These are phyloP conservation scores for Agraylea sexmaculata DNA, from an alignment of 1,140 invertebrate species.

Conservation along the genomic window DNA sequence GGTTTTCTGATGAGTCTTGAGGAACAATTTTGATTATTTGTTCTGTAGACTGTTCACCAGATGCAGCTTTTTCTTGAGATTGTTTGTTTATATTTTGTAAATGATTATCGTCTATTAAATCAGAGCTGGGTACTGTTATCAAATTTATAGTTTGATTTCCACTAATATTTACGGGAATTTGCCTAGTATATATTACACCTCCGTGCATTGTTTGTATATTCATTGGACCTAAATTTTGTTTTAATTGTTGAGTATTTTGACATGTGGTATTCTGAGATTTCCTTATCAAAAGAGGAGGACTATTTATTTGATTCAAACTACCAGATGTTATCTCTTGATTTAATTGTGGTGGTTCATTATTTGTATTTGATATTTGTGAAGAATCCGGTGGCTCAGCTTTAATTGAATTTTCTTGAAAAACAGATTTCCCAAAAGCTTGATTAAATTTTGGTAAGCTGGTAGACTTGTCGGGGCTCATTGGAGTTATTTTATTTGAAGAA, in stretches of 20 bases:
- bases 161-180: constrained; percentile 43
- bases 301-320: constrained; percentile 25
- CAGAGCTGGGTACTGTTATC: constrained; percentile 40
- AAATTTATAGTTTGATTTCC: constrained; percentile 47
- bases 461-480: constrained; percentile 26
- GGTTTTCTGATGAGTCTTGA: constrained; percentile 22
- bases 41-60: constrained; percentile 23
- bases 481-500: constrained; percentile 26
- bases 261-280: constrained; percentile 30
- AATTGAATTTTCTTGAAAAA: constrained; percentile 37
- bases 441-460: constrained; percentile 60
- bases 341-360: constrained; percentile 9
- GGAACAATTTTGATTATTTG: constrained; percentile 37
- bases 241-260: constrained; percentile 33
- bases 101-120: constrained; percentile 30
- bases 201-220: constrained; percentile 46
- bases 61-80: constrained; percentile 15
- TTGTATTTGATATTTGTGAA: constrained; percentile 25
- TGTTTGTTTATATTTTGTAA: constrained; percentile 19
- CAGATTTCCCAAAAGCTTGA: constrained; percentile 61
- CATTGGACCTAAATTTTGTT: constrained; percentile 35
- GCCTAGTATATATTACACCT: constrained; percentile 47
- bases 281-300: constrained; percentile 33
- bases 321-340: constrained; percentile 9
- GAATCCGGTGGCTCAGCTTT: constrained; percentile 9